These are phyloP conservation scores for Grantiella picta DNA, from an alignment of 2,113 vertebrate genomes.

Conservation along the genomic window DNA sequence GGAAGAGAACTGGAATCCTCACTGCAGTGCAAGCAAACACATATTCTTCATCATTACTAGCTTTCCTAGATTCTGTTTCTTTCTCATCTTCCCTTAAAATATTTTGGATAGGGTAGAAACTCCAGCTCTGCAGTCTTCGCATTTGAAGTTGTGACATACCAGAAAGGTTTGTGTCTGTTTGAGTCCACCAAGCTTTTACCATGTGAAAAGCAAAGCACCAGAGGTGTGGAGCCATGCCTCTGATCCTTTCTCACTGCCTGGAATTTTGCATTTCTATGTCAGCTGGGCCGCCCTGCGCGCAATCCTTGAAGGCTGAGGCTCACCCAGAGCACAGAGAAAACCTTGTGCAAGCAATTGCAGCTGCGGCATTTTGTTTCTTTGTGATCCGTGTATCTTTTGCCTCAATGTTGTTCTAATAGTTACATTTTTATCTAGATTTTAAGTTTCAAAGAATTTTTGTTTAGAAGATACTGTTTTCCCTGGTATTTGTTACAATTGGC, in stretches of 20 bases:
- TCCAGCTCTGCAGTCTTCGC: not conserved
- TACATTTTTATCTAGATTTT: not conserved
- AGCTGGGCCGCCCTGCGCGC: not conserved
- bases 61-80: not conserved
- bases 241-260: not conserved
- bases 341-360: not conserved
- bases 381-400: rapidly evolving
- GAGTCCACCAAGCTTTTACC: not conserved
- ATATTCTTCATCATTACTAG: not conserved
- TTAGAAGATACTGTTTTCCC: not conserved
- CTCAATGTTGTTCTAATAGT: not conserved
- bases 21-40: not conserved
- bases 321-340: not conserved
- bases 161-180: not conserved
- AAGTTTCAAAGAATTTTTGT: not conserved
- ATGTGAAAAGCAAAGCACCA: not conserved
- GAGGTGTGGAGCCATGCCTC: not conserved
- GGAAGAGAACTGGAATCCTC: not conserved
- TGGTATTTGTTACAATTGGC: not conserved
- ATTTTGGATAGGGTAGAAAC: not conserved
- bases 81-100: not conserved
- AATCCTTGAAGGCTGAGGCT: not conserved
- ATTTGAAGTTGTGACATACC: not conserved
- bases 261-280: constrained; percentile 44
- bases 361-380: not conserved